These are phyloP conservation scores for Nettapus auritus DNA, from an alignment of 2,113 vertebrate species.

Conservation along the genomic window DNA sequence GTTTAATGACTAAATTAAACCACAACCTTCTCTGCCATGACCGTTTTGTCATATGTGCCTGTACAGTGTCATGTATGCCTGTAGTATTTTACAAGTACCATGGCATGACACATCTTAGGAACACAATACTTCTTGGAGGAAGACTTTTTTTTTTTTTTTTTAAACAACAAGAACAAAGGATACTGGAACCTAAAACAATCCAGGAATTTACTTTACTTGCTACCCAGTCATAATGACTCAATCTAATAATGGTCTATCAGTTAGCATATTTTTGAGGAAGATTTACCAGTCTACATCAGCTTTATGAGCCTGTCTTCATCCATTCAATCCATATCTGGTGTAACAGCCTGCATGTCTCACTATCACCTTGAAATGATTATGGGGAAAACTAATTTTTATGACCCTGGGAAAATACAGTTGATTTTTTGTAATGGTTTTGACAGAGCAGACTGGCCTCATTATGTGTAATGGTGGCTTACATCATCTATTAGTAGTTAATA, in stretches of 20 bases:
- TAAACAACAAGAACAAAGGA: not conserved
- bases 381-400: not conserved
- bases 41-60: not conserved
- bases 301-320: not conserved
- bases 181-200: not conserved
- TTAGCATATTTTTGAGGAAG: not conserved
- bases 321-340: not conserved
- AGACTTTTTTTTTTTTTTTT: not conserved
- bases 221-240: not conserved
- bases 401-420: not conserved
- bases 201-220: not conserved
- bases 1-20: not conserved
- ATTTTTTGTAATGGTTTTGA: not conserved
- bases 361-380: not conserved
- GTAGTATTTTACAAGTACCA: not conserved
- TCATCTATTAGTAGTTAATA: not conserved
- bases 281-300: not conserved
- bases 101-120: not conserved
- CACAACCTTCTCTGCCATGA: not conserved
- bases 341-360: not conserved
- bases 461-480: not conserved
- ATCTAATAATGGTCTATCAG: not conserved
- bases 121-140: not conserved
- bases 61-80: not conserved
- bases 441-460: not conserved